Base-by-base conservation (phyloP, 1,140 invertebrate genomes). In the Heliconius nattereri region DNA sequence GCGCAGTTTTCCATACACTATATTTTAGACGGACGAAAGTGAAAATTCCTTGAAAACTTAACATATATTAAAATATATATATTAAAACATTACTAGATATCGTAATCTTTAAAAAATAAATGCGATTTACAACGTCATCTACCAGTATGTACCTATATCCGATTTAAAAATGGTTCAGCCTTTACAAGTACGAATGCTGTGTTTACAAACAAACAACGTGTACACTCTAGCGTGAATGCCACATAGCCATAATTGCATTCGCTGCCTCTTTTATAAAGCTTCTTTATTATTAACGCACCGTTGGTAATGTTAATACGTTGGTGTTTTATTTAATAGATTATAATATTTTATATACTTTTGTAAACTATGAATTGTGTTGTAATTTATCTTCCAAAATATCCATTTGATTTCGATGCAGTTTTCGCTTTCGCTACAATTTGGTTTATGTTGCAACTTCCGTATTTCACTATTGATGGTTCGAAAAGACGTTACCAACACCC, bases 131-230 rank as follows among this genome's bases (percentile, higher is more conserved):
- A 71, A 72, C 66, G 35, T 54, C n/a, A 23, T 76, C 1, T 66
- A 35, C 32, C 32, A 35, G 32, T 35, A 70, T 76, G 54, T 57
- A 52, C 49, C 6, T 52, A 29, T 66, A 66, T 66, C 26, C 60
- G 60, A 66, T 66, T 66, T 66, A 29, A 66, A 66, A 66, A 29
- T 66, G 23, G 60, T 66, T 66, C 60, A 88, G 85, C 85, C 86
- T 89, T 88, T 84, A 81, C 70, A 84, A 83, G 82, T 82, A 81
- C 80, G 71, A 72, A 52, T 74, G 75, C 66, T 79, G 78, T 89
- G 89, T 90, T 89, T 90, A 87, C 84, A 90, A 90, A 90, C 89
- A 90, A 87, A 90, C 89, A 88, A 88, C 86, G 83, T 86, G 84
- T 86, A 82, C 82, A 81, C 81, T 81, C 54, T 84, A 78, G 75